phyloP scores from a whole-genome alignment of 30 jellyfish, hydroid and myxozoan genomes.

The Cassiopea xamachana region DNA sequence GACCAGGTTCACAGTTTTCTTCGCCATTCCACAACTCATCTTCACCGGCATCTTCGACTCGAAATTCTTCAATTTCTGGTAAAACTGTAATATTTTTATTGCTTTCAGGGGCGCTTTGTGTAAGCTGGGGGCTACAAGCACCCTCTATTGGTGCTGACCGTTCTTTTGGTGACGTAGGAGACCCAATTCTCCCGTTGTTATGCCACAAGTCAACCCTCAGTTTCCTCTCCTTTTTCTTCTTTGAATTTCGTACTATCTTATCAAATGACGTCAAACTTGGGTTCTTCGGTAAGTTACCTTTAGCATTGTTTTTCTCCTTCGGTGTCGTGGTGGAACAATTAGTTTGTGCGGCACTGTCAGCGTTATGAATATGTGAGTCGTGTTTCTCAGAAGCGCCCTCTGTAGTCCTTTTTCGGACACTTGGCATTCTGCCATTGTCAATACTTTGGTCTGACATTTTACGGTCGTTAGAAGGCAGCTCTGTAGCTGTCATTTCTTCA shows the following conservation, averaged over 20 bases:
- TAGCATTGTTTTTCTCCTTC: neutral
- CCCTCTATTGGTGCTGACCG: neutral
- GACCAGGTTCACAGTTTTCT: slow-evolving; percentile 72
- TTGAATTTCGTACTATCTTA: slow-evolving; percentile 30
- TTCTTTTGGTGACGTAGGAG: neutral
- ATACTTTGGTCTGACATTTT: neutral
- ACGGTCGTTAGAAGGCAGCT: neutral
- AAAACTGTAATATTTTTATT: slow-evolving; percentile 49
- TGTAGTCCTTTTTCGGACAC: slow-evolving; percentile 16
- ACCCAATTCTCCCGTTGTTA: neutral
- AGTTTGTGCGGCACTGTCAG: neutral
- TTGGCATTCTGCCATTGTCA: neutral
- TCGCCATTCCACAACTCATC: slow-evolving; percentile 77
- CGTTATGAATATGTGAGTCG: neutral
- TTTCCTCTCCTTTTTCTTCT: slow-evolving; percentile 34
- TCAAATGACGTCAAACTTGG: slow-evolving; percentile 66
- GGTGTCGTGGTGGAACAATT: neutral
- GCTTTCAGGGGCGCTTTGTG: neutral
- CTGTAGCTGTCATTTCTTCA: neutral
- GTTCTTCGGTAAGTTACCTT: slow-evolving; percentile 11
- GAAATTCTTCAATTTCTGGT: slow-evolving; percentile 75
- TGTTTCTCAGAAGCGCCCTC: neutral
- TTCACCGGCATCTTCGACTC: slow-evolving; percentile 71
- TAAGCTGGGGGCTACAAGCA: neutral
- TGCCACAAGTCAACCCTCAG: slow-evolving; percentile 10